Evolutionary conservation across 1,140 invertebrate genomes (phyloP), one percentile per base, ranked within the genome.

Genomic region (Meteorus sp.): DNA sequence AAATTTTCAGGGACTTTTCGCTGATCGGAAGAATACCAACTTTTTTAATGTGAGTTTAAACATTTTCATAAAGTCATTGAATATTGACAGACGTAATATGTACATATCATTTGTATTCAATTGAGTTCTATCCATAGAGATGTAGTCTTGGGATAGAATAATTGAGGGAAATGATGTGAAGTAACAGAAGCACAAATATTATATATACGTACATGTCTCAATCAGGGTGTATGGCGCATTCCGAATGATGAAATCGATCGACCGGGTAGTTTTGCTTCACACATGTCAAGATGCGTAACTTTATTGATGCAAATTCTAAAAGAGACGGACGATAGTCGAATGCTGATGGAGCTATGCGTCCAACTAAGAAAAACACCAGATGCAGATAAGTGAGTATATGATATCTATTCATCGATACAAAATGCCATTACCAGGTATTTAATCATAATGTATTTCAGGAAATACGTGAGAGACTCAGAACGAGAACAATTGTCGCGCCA

Each of bases 221-320:
- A 75, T 13, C 60, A 91, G 88, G 93, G 93, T 53, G 88, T 96
- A 55, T 97, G 95, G 95, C 84, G 92, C 60, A 94, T 95, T 70
- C 93, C 93, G 3, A 85, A 88, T 17, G 85, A 85, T 55, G 95
- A 98, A 81, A 90, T 97, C 27, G 95, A 97, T 69, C 83, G 95
- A 39, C 88, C 92, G 1, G 95, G 95, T 9, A 92, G 92, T 70
- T 94, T 98, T 78, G 88, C 92, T 5, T 88, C 90, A 29, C 94
- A 97, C 70, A 93, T 97, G 88, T 92, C 88, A 58, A 85, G 92
- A 56, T 91, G 90, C 63, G 85, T 95, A 3, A 82, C 86, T 4
- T 81, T 96, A 5, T 80, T 95, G 0, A 83, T 96, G 75, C 88
- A 95, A 72, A 85, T 97, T 56, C 76, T 95, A 9, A 85, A 85